phyloP scores from a whole-genome alignment of 2,113 vertebrate species.

The Aptenodytes forsteri region DNA sequence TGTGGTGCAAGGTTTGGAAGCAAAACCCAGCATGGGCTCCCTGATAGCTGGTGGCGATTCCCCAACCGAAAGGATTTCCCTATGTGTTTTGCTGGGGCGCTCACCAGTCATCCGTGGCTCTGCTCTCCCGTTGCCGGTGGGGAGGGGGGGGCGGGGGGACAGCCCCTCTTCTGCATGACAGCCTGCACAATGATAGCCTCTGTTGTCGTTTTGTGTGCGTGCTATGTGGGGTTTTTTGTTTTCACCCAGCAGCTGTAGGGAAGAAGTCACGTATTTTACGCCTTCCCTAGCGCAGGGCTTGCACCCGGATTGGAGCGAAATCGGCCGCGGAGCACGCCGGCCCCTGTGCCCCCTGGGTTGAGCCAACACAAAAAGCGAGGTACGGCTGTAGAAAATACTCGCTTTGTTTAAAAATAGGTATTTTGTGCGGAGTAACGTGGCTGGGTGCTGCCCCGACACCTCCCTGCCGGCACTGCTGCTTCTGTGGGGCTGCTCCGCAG shows the following conservation, averaged over 20 bases:
- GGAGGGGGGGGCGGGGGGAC: background rate
- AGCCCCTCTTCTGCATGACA: slow-evolving; percentile 18
- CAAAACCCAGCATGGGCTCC: fast-evolving
- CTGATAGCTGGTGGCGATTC: background rate
- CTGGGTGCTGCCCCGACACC: background rate
- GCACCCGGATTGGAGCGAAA: background rate
- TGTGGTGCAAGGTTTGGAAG: background rate
- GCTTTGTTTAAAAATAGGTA: background rate
- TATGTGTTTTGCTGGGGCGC: fast-evolving
- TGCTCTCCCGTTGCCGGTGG: background rate
- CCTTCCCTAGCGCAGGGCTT: background rate
- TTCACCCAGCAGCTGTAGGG: background rate
- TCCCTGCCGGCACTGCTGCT: background rate
- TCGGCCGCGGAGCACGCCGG: fast-evolving
- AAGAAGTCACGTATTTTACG: background rate
- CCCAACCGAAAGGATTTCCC: background rate
- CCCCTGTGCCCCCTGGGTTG: background rate
- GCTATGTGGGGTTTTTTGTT: background rate
- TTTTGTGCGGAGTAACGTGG: background rate
- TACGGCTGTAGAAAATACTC: background rate
- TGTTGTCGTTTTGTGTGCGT: background rate
- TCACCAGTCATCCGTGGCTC: background rate
- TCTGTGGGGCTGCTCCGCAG: background rate
- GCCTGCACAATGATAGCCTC: background rate
- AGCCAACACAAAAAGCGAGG: background rate